phyloP scores from a whole-genome alignment of 2,888 invertebrate genomes.

The Andrena fulva region DNA sequence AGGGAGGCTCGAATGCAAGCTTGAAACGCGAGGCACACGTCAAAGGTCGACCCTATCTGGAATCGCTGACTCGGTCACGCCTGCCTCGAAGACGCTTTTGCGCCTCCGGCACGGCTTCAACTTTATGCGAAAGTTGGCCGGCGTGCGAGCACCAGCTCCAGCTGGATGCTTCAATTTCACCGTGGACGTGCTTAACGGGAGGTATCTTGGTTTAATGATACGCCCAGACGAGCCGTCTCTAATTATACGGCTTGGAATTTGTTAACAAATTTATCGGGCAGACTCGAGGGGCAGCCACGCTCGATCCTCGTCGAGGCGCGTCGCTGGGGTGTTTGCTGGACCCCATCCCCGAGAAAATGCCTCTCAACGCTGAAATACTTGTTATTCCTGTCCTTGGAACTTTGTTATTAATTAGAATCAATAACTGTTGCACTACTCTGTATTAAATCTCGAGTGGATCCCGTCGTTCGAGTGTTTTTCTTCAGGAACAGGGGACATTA shows the following conservation, averaged over 20 bases:
- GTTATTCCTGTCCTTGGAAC: no score
- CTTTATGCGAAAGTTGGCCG: slow-evolving; percentile 66
- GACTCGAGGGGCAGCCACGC: slow-evolving; percentile 17
- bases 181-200: slow-evolving; percentile 67
- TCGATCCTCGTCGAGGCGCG: not conserved
- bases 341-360: slow-evolving; percentile 3
- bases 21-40: slow-evolving; percentile 48
- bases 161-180: slow-evolving; percentile 67
- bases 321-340: slow-evolving; percentile 10
- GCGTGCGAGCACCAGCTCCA: slow-evolving; percentile 41
- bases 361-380: no score
- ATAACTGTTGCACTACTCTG: no score
- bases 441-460: no score
- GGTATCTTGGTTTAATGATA: slow-evolving; percentile 65
- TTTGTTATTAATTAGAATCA: no score
- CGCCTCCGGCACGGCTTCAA: slow-evolving; percentile 66
- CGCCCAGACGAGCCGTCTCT: slow-evolving; percentile 49
- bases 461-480: no score
- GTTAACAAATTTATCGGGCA: slow-evolving; percentile 54
- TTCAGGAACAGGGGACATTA: no score
- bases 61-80: slow-evolving; percentile 68
- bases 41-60: slow-evolving; percentile 64
- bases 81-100: slow-evolving; percentile 66
- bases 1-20: slow-evolving; percentile 32
- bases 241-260: slow-evolving; percentile 55